A percentile compares a stretch with the other conserved stretches of the same genome.
Conservation (phyloP, 1,140 invertebrate genomes). For the Brachionus paranguensis region DNA sequence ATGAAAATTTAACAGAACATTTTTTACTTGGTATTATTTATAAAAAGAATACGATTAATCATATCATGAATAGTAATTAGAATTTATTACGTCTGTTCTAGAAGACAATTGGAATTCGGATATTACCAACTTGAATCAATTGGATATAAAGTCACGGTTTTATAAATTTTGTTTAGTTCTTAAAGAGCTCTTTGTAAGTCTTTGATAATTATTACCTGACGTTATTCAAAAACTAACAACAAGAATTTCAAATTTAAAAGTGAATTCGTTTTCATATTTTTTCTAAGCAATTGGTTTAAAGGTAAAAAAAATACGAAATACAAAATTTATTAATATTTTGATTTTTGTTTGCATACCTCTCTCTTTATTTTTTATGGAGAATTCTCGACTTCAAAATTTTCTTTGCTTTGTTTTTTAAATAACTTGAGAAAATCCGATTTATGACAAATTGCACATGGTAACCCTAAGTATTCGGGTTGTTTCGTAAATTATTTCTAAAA, state of each 20-base stretch:
- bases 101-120: neutral
- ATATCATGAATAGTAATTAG: neutral
- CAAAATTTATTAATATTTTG: neutral
- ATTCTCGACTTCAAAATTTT: neutral
- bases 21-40: neutral
- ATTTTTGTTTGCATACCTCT: constrained; percentile 6
- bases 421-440: neutral
- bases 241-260: neutral
- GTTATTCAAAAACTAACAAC: neutral
- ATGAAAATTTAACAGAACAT: neutral
- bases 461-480: neutral
- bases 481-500: neutral
- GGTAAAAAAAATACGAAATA: neutral
- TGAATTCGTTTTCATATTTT: neutral
- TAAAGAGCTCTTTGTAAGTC: neutral
- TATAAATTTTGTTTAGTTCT: too few relatives aligned
- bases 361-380: neutral
- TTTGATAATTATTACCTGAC: neutral
- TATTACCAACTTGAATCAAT: neutral
- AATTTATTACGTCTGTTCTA: neutral
- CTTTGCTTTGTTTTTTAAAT: neutral
- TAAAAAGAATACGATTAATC: neutral
- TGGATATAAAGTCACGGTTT: neutral
- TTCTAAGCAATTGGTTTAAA: neutral
- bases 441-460: neutral